phyloP scores from a whole-genome alignment of 1,140 invertebrate genomes.

The Hyposmocoma kahamanoa region DNA sequence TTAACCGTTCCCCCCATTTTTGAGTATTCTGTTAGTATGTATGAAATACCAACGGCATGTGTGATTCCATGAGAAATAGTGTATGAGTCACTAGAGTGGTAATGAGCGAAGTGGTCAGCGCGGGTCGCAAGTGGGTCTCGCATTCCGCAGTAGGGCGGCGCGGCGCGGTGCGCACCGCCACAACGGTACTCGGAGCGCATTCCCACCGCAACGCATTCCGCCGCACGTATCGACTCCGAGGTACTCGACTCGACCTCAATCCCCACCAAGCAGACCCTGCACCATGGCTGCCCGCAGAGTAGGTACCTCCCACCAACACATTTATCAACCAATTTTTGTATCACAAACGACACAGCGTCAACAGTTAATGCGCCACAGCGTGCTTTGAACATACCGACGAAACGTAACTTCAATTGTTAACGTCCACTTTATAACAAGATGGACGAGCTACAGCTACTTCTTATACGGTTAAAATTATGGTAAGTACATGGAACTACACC shows the following conservation, averaged over 20 bases:
- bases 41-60: constrained; percentile 9
- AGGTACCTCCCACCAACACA: constrained; percentile 14
- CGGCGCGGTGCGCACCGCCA: constrained; percentile 35
- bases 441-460: too few species aligned
- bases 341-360: constrained; percentile 11
- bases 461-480: too few species aligned
- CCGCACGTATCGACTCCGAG: constrained; percentile 19
- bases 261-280: too few species aligned
- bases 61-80: constrained; percentile 29
- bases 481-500: too few species aligned
- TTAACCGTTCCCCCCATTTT: too few species aligned
- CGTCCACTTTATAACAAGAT: neutral
- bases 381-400: neutral
- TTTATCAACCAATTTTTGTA: constrained; percentile 23
- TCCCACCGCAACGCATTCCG: constrained; percentile 64
- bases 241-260: constrained; percentile 41
- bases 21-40: too few species aligned
- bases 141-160: constrained; percentile 53
- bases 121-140: constrained; percentile 62
- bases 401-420: constrained; percentile 1
- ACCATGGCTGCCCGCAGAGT: constrained; percentile 9
- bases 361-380: constrained; percentile 5
- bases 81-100: constrained; percentile 57
- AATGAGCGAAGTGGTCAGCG: constrained; percentile 41
- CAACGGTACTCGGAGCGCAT: constrained; percentile 69